Percentiles rank a stretch among this genome's conserved stretches.
phyloP scores from a whole-genome alignment of 2,797 vertebrate species.

The Anolis apletophallus region DNA sequence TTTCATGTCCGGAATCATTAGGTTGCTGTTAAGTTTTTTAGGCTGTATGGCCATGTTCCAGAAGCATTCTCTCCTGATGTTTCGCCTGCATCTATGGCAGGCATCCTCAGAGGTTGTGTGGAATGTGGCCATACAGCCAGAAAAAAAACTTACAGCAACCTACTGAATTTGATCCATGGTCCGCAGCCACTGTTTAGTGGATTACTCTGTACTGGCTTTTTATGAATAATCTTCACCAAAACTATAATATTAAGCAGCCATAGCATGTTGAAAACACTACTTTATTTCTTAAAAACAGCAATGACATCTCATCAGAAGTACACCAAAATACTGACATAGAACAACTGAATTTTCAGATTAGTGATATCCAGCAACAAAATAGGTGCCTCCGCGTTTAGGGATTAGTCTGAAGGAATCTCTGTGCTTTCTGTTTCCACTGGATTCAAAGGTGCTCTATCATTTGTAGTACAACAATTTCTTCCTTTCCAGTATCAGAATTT shows the following conservation, averaged over 20 bases:
- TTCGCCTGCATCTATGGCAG: too few species aligned
- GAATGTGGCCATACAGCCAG: too few species aligned
- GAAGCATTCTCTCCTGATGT: too few species aligned
- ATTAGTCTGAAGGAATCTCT: not conserved
- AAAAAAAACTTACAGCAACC: too few species aligned
- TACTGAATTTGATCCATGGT: too few species aligned
- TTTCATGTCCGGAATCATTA: too few species aligned
- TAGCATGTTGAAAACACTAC: not conserved
- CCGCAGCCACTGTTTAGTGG: not conserved
- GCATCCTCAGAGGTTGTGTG: too few species aligned
- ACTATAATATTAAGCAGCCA: not conserved
- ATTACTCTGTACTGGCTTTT: not conserved
- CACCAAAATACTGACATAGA: not conserved
- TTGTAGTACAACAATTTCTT: not conserved
- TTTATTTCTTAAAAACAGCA: conserved; percentile 23
- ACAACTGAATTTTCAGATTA: not conserved
- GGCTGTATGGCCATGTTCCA: too few species aligned
- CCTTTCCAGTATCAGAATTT: not conserved
- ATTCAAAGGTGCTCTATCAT: not conserved
- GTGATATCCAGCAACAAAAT: conserved; percentile 6
- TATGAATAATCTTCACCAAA: not conserved
- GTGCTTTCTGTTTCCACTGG: not conserved
- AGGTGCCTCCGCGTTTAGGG: not conserved
- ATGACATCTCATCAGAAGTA: not conserved
- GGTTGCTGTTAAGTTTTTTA: too few species aligned